Percentiles rank a stretch among this genome's conserved stretches.
These are phyloP conservation scores for Caenorhabditis latens DNA, from an alignment of 1,140 invertebrate species.

Conservation along the genomic window DNA sequence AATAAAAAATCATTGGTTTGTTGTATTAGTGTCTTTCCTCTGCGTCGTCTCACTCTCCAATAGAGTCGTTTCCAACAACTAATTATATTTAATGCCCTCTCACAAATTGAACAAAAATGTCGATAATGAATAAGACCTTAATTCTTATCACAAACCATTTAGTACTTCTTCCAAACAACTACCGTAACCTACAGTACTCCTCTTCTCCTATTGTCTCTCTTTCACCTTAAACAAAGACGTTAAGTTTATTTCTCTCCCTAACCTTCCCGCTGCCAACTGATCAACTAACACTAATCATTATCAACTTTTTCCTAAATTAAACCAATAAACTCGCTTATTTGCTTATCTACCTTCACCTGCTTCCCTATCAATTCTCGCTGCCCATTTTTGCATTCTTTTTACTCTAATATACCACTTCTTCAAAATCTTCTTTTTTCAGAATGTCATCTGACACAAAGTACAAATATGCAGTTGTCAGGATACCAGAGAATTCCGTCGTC, in stretches of 20 bases:
- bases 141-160: conserved; percentile 10
- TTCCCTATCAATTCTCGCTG: conserved; percentile 28
- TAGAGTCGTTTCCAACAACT: neutral
- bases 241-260: neutral
- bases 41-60: neutral
- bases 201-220: too few relatives aligned
- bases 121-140: conserved; percentile 49
- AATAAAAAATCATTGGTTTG: conserved; percentile 8
- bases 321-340: conserved; percentile 51
- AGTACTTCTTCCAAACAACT: neutral
- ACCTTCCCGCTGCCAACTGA: neutral
- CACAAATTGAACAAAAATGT: conserved; percentile 32
- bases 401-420: neutral
- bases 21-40: neutral
- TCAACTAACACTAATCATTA: conserved; percentile 39
- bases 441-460: conserved; percentile 24
- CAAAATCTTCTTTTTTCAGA: conserved; percentile 11
- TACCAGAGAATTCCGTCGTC: conserved; percentile 47
- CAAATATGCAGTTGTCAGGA: conserved; percentile 58
- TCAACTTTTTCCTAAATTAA: conserved; percentile 48
- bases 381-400: conserved; percentile 15
- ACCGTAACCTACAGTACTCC: neutral
- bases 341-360: conserved; percentile 52
- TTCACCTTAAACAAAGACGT: neutral
- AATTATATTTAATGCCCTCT: conserved; percentile 46